Percentiles rank a stretch among this genome's conserved stretches.
Conservation (phyloP, 2,888 invertebrate genomes). For the Aphodius granarius region DNA sequence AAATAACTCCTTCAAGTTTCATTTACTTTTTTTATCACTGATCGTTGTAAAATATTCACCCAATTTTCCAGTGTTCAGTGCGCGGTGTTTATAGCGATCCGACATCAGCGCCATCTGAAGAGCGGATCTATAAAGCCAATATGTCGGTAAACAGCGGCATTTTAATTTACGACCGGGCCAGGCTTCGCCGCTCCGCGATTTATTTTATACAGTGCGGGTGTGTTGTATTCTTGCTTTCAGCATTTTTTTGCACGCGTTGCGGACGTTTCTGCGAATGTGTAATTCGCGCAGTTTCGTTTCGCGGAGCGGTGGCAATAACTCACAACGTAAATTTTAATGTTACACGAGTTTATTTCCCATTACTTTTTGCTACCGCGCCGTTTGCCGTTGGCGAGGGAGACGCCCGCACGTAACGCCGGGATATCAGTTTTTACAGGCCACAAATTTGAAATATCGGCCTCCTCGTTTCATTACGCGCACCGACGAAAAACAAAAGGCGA, state of each 20-base stretch:
- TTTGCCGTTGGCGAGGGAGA: neutral
- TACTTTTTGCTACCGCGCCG: constrained; percentile 17
- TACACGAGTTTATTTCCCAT: constrained; percentile 25
- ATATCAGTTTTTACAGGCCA: constrained; percentile 27
- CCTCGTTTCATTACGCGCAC: constrained; percentile 25
- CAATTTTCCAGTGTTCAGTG: neutral
- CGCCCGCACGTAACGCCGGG: neutral
- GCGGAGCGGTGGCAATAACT: neutral
- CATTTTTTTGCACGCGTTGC: neutral
- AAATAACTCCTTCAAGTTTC: too few relatives aligned
- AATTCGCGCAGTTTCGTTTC: constrained; percentile 1
- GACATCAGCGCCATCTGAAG: neutral
- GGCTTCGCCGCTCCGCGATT: neutral
- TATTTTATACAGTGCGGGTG: constrained; percentile 9
- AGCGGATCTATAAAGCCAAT: neutral
- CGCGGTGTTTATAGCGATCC: neutral
- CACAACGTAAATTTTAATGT: constrained; percentile 23
- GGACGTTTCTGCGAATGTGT: neutral
- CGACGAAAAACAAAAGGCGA: constrained; percentile 17
- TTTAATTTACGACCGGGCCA: neutral
- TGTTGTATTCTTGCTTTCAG: neutral
- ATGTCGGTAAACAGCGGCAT: neutral
- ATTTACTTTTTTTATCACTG: too few relatives aligned
- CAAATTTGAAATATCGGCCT: constrained; percentile 28
- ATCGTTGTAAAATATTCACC: neutral